Percentiles rank a stretch among this genome's conserved stretches.
phyloP scores from a whole-genome alignment of 2,113 vertebrate species.

The Triplophysa dalaica region DNA sequence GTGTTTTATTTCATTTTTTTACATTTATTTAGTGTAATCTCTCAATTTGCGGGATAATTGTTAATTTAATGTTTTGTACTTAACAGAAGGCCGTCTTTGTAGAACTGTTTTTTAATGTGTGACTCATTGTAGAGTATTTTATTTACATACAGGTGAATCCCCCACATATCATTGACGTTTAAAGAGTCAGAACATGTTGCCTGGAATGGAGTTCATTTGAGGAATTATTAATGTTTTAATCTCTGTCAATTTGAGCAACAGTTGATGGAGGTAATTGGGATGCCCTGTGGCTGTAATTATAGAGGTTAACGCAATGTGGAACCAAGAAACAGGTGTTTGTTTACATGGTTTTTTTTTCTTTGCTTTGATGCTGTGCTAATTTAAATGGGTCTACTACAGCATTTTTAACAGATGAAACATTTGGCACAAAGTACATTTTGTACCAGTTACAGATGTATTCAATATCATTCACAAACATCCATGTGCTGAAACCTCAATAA shows the following conservation, averaged over 20 bases:
- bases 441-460: not conserved
- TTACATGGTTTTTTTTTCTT: not conserved
- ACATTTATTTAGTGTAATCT: no score
- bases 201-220: not conserved
- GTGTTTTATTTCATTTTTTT: no score
- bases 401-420: constrained; percentile 18
- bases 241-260: constrained; percentile 13
- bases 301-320: constrained; percentile 32
- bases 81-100: not conserved
- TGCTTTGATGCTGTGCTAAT: constrained; percentile 34
- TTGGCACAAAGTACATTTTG: constrained; percentile 5
- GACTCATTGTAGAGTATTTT: constrained; percentile 13
- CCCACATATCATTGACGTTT: not conserved
- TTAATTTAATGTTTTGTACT: not conserved
- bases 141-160: constrained; percentile 24
- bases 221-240: constrained; percentile 27
- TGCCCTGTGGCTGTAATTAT: constrained; percentile 6
- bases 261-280: constrained; percentile 23
- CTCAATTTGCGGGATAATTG: no score
- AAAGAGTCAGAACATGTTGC: not conserved
- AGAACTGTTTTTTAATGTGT: constrained; percentile 1
- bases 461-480: not conserved
- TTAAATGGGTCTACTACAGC: not conserved
- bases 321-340: constrained; percentile 23
- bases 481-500: not conserved